These are phyloP conservation scores for Gryllus longicercus DNA, from an alignment of 2,888 invertebrate genomes.

Conservation along the genomic window DNA sequence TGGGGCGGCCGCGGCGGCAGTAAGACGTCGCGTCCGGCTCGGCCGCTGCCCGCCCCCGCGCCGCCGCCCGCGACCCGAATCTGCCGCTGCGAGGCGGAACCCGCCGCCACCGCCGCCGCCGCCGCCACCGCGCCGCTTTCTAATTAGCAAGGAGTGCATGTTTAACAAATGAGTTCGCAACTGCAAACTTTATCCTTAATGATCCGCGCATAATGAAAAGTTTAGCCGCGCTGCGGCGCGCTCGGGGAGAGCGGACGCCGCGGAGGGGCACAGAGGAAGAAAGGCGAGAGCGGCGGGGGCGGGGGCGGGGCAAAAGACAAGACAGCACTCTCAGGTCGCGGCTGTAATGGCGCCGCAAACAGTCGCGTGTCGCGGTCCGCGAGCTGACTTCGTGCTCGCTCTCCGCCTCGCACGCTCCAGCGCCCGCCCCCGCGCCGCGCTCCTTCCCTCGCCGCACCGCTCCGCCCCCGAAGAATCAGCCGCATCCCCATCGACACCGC, in stretches of 20 bases:
- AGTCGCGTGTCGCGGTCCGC: not conserved
- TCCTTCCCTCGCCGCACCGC: too few relatives aligned
- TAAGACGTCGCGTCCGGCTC: too few relatives aligned
- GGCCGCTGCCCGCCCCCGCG: not conserved
- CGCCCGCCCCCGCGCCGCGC: too few relatives aligned
- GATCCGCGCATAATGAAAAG: conserved; percentile 8
- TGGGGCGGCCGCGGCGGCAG: too few relatives aligned
- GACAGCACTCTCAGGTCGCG: not conserved
- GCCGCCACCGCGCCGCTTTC: conserved; percentile 4
- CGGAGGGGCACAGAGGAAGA: not conserved
- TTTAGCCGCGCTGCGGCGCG: not conserved
- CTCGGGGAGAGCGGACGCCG: not conserved
- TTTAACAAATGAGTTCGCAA: conserved; percentile 17
- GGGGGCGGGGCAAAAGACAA: not conserved
- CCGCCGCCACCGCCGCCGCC: not conserved
- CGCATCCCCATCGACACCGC: too few relatives aligned
- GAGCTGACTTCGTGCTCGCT: too few relatives aligned
- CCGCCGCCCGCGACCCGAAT: not conserved
- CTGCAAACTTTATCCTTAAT: conserved; percentile 17
- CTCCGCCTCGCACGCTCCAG: too few relatives aligned
- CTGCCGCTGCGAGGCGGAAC: not conserved
- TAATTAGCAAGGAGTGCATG: conserved; percentile 17
- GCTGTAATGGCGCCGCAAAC: conserved; percentile 1
- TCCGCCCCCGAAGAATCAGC: too few relatives aligned
- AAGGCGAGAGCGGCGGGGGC: not conserved